These are phyloP conservation scores for Aphelenchoides fujianensis DNA, from an alignment of 1,140 invertebrate species.

Conservation along the genomic window DNA sequence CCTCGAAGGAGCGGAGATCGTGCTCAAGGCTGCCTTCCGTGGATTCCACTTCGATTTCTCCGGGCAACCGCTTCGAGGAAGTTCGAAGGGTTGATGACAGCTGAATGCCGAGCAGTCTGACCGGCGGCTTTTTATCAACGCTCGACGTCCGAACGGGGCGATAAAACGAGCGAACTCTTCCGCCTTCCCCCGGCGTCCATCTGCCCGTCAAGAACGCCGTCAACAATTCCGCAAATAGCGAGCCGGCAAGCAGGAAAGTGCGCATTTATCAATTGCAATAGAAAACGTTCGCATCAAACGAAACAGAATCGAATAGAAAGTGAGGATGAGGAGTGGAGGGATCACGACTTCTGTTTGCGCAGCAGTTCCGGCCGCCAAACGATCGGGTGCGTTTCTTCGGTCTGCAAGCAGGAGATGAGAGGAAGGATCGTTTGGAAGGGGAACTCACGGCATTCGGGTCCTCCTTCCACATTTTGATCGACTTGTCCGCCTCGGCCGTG, in stretches of 20 bases:
- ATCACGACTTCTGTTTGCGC: conserved; percentile 67
- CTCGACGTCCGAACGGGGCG: neutral
- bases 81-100: too few relatives aligned
- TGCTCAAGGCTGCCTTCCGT: too few relatives aligned
- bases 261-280: neutral
- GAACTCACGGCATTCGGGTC: conserved; percentile 80
- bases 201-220: neutral
- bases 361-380: conserved; percentile 94
- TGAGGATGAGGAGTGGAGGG: neutral
- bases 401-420: conserved; percentile 67
- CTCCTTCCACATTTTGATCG: conserved; percentile 97
- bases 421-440: conserved; percentile 14
- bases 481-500: conserved; percentile 97
- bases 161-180: neutral
- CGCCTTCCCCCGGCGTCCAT: neutral
- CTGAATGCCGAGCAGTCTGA: too few relatives aligned
- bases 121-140: neutral
- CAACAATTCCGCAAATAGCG: neutral
- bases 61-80: too few relatives aligned
- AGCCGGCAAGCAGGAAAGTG: neutral
- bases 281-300: neutral
- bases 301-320: too few relatives aligned
- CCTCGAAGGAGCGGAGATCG: too few relatives aligned
- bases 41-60: too few relatives aligned
- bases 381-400: conserved; percentile 91